These are phyloP conservation scores for Andrena flavipes DNA, from an alignment of 2,888 invertebrate genomes.

Conservation along the genomic window DNA sequence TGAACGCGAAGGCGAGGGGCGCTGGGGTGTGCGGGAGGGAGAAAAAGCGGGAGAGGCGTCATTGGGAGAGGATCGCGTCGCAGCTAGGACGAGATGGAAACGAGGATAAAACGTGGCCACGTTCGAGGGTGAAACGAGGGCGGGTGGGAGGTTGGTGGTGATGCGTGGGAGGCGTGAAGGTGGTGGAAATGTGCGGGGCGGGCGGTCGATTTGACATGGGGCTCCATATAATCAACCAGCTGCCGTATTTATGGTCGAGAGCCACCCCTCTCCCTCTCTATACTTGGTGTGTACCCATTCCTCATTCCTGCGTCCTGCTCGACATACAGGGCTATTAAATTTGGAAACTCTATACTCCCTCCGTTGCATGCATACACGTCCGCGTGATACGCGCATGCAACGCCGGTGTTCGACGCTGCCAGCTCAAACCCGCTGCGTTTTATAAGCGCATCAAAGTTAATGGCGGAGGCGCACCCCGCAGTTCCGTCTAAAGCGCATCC, in stretches of 20 bases:
- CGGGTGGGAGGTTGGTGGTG: neutral
- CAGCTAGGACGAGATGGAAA: slow-evolving; percentile 56
- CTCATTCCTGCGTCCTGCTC: slow-evolving; percentile 71
- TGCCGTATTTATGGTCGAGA: slow-evolving; percentile 76
- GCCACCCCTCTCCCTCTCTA: slow-evolving; percentile 54
- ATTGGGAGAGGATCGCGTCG: slow-evolving; percentile 33
- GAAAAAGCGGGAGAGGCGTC: slow-evolving; percentile 13
- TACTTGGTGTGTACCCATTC: slow-evolving; percentile 73
- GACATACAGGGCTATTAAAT: slow-evolving; percentile 81
- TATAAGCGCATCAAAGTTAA: slow-evolving; percentile 82
- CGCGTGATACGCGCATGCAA: slow-evolving; percentile 30
- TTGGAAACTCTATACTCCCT: slow-evolving; percentile 79
- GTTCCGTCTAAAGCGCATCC: slow-evolving; percentile 72
- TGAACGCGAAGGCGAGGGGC: neutral
- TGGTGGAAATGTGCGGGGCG: slow-evolving; percentile 48
- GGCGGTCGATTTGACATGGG: slow-evolving; percentile 70
- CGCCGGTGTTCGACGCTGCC: slow-evolving; percentile 31
- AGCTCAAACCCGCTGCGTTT: slow-evolving; percentile 75
- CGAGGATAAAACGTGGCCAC: slow-evolving; percentile 63
- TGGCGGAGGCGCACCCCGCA: slow-evolving; percentile 73
- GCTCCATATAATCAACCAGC: slow-evolving; percentile 75
- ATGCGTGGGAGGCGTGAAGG: slow-evolving; percentile 17
- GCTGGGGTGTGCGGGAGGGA: neutral
- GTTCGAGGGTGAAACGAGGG: slow-evolving; percentile 20
- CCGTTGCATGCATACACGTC: slow-evolving; percentile 39